Evolutionary conservation across 2,888 invertebrate species (phyloP).

Genomic region (Blastobasis adustella): DNA sequence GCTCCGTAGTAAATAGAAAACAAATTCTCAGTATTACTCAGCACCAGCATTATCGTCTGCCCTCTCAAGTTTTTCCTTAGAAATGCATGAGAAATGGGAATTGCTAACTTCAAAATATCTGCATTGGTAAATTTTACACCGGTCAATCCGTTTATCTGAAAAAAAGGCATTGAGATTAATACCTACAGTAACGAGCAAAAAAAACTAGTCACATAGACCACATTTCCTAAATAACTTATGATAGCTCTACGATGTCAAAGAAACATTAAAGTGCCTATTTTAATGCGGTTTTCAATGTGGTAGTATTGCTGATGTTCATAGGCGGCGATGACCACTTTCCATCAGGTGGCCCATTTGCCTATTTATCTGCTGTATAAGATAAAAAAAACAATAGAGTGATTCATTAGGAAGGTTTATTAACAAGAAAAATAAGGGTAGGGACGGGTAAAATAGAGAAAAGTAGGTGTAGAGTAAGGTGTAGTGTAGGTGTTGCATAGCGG

Average conservation of each 20-base stretch:
- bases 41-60: conserved; percentile 23
- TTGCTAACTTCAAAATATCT: conserved; percentile 19
- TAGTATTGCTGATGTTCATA: background rate
- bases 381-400: no score
- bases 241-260: background rate
- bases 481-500: no score
- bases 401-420: no score
- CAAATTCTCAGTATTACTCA: conserved; percentile 30
- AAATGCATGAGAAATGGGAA: conserved; percentile 29
- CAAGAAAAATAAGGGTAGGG: no score
- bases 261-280: background rate
- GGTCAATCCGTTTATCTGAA: conserved; percentile 16
- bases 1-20: conserved; percentile 27
- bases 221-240: background rate
- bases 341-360: no score
- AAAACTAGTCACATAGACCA: background rate
- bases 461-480: background rate
- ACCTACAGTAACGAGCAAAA: background rate
- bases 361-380: no score
- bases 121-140: conserved; percentile 24
- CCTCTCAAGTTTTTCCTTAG: conserved; percentile 15
- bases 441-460: no score
- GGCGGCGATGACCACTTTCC: no score
- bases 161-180: background rate
- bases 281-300: background rate